A percentile compares a stretch with the other conserved stretches of the same genome.
phyloP scores from a whole-genome alignment of 2,888 invertebrate species.

The Bruchidius siliquastri region DNA sequence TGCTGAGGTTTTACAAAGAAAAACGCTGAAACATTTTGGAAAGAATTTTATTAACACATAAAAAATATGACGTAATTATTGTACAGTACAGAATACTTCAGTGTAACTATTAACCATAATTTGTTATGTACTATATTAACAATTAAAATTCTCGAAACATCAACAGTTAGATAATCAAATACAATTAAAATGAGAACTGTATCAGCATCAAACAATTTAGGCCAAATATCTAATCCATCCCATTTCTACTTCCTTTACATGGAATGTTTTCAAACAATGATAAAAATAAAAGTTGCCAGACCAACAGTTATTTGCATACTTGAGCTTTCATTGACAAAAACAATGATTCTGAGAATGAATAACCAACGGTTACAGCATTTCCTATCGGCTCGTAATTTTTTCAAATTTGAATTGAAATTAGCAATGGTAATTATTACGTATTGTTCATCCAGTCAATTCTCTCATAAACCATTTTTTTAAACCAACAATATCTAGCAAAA shows the following conservation, averaged over 20 bases:
- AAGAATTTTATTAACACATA: not conserved
- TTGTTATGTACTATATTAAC: conserved; percentile 22
- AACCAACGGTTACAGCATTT: not conserved
- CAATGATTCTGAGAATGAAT: not conserved
- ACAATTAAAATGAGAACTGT: not conserved
- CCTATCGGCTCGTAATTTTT: not conserved
- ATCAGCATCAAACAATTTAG: not conserved
- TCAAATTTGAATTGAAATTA: too few relatives aligned
- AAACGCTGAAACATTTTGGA: not conserved
- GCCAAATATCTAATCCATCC: not conserved
- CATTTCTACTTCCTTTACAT: not conserved
- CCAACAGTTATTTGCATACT: not conserved
- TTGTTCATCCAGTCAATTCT: too few relatives aligned
- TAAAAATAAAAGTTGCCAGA: not conserved
- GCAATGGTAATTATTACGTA: too few relatives aligned
- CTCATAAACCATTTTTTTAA: too few relatives aligned
- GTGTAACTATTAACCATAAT: conserved; percentile 24
- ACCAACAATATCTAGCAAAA: too few relatives aligned
- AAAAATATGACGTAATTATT: conserved; percentile 11
- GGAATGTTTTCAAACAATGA: not conserved
- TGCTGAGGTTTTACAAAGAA: not conserved
- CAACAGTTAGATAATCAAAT: conserved; percentile 12
- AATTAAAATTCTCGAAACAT: conserved; percentile 24
- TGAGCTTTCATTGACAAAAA: not conserved
- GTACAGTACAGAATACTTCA: conserved; percentile 25